Base-by-base conservation (phyloP, 2,113 vertebrate genomes). In the Chaetodon auriga region DNA sequence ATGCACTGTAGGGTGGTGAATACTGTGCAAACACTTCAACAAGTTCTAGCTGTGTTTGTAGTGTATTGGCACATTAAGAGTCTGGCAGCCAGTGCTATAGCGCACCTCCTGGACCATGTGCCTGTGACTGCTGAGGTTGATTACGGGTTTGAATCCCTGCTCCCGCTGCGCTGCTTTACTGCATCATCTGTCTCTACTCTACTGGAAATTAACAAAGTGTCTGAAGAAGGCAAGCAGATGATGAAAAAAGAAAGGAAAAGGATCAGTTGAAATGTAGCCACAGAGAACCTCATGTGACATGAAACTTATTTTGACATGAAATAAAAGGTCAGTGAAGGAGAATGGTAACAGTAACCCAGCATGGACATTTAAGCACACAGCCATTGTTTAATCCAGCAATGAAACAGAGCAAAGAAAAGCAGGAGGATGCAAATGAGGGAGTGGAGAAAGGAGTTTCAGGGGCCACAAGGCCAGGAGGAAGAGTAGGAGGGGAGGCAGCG, bases 141-240 rank as follows among this genome's bases (percentile, higher is more conserved):
- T 80, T 71, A 83, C 55, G 43, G 66, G 51, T 58, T 68, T 69
- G 61, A 73, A 68, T 68, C 49, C 25, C 35, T 62, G 41, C 38
- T 62, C 71, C 61, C 73, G 55, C 60, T 68, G 75, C 0, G 25
- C 68, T 54, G 23, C 57, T 74, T 78, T 30, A 38, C 68, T 65
- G 68, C 74, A 65, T 64, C 73, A 46, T 80, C 72, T 77, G 23
- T 61, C 54, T 75, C 45, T 68, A 66, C 77, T 68, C 62, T 46
- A 73, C 45, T 74, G 64, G 13, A 78, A 81, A 25, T 35, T 38
- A 72, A 35, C 38, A 58, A 55, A 70, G 30, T 18, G 54, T 53
- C 23, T 30, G 43, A 51, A 18, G 25, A 51, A 55, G 30, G 18
- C 16, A 30, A 58, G 19, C 10, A 16, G 41, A 54, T 12, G 5